Conservation (phyloP, 2,113 vertebrate genomes). For the Rhynchopsitta pachyrhyncha region DNA sequence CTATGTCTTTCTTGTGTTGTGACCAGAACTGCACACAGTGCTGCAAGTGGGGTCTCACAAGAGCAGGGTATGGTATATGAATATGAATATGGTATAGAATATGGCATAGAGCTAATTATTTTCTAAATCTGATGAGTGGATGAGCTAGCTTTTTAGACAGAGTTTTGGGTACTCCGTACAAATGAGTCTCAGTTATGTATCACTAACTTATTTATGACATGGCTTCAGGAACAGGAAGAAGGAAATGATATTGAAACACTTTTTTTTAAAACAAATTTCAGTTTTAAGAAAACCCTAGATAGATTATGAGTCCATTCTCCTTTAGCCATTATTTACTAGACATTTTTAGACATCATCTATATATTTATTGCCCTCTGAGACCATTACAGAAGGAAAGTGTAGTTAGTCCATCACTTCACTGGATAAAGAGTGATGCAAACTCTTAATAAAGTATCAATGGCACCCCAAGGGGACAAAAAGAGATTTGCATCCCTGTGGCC, state of each 20-base stretch:
- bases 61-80: background rate
- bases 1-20: background rate
- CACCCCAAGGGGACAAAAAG: constrained; percentile 55
- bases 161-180: background rate
- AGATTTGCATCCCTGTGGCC: constrained; percentile 43
- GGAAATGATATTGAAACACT: background rate
- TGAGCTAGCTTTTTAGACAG: background rate
- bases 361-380: constrained; percentile 60
- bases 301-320: background rate
- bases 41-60: background rate
- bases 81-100: background rate
- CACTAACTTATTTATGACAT: background rate
- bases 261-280: background rate
- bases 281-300: background rate
- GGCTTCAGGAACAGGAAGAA: background rate
- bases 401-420: constrained; percentile 34
- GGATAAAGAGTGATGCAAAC: constrained; percentile 24
- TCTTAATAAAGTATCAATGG: constrained; percentile 54
- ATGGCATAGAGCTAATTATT: background rate
- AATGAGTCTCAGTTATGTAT: background rate
- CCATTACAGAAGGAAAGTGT: constrained; percentile 23
- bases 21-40: background rate
- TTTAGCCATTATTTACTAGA: constrained; percentile 34
- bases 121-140: background rate
- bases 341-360: constrained; percentile 24